Evolutionary conservation across 2,797 vertebrate species (phyloP), one percentile per base, ranked within the genome.

Genomic region (Sebastes cheni): DNA sequence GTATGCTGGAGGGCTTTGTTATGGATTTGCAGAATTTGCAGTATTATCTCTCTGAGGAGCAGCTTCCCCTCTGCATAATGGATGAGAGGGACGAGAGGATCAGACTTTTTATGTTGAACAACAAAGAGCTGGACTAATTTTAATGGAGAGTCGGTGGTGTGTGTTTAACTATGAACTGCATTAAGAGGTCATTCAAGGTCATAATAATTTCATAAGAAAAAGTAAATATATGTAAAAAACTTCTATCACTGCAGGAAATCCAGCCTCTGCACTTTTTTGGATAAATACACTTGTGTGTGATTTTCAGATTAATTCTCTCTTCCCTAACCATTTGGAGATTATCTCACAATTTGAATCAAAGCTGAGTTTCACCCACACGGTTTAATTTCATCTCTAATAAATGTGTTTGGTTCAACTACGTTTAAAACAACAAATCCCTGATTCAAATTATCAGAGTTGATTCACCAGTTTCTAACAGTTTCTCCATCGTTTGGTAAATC

Each of bases 11-110:
- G 80, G 64, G 85, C 77, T 86, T 86, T 83, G 86, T 86, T 79
- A 86, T 89, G 89, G 88, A 91, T 91, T 81, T 89, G 86, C 87
- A 88, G 88, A 86, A 85, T 89, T 89, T 90, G 91, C 86, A 88
- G 86, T 75, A 79, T 89, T 86, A 82, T 83, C 79, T 88, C 88
- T 89, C 81, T n/a, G 67, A 87, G 73, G 84, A 89, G 72, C 77
- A 65, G 72, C 85, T 82, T 87, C 67, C 60, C 46, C 56, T 75
- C 82, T 94, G 91, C 90, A 94, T 93, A 90, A 94, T 93, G 87
- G 81, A 94, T 90, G 86, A 93, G 77, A 77, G 9, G 80, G 80
- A 86, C 56, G 67, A 81, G 70, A 34, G 77, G 75, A 88, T 87
- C 74, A 83, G 80, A 86, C 59, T 72, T 85, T 79, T 84, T 80